A percentile compares a stretch with the other conserved stretches of the same genome.
These are phyloP conservation scores for Ganaspis sp. DNA, from an alignment of 1,140 invertebrate genomes.

Conservation along the genomic window DNA sequence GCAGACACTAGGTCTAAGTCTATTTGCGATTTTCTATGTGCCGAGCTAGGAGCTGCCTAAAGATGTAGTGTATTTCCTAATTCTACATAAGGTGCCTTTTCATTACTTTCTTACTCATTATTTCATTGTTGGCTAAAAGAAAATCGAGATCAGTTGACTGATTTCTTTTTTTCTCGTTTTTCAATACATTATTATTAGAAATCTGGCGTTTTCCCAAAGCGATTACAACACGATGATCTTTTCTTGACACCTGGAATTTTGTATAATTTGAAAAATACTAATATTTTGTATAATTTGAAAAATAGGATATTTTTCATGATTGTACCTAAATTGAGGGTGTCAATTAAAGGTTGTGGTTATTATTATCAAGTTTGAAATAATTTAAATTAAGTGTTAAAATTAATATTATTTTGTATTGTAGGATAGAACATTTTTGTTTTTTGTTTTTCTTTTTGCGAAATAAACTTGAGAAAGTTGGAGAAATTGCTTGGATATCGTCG, in stretches of 20 bases:
- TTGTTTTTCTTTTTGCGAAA: background rate
- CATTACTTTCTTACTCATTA: constrained; percentile 44
- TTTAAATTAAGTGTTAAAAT: constrained; percentile 23
- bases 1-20: background rate
- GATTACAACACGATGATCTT: constrained; percentile 8
- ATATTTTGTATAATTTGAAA: too few species aligned
- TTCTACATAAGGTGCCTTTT: constrained; percentile 58
- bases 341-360: background rate
- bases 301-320: background rate
- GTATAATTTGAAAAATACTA: constrained; percentile 10
- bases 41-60: constrained; percentile 49
- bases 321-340: background rate
- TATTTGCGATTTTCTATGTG: constrained; percentile 40
- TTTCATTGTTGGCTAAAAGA: background rate
- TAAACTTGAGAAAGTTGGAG: background rate
- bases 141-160: constrained; percentile 47
- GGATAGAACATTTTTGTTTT: background rate
- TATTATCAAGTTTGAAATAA: constrained; percentile 14
- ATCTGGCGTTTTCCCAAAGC: constrained; percentile 34
- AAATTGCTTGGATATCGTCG: background rate
- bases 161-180: constrained; percentile 37
- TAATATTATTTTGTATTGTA: constrained; percentile 13
- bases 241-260: constrained; percentile 7
- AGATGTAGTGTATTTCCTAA: constrained; percentile 37
- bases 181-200: constrained; percentile 45